Conservation (phyloP, 2,113 vertebrate genomes). For the Butorides virescens region DNA sequence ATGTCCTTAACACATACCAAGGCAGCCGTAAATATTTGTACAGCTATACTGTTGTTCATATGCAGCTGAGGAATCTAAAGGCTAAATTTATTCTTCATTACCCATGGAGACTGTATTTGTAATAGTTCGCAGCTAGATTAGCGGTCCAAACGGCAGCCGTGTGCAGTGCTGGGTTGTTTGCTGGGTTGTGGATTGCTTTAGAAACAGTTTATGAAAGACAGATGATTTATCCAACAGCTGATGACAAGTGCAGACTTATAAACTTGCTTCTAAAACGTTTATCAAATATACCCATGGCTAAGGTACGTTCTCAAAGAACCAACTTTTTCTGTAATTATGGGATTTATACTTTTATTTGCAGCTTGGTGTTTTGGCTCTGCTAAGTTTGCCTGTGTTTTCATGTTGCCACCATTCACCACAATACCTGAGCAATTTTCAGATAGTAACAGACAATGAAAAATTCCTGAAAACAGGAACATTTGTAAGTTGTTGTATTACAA, state of each 20-base stretch:
- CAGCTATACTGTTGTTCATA: background rate
- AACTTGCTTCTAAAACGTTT: background rate
- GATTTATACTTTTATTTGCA: background rate
- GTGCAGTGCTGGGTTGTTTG: background rate
- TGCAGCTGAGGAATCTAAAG: background rate
- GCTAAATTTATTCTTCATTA: conserved; percentile 13
- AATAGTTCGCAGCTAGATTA: background rate
- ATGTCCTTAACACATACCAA: background rate
- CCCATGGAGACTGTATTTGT: background rate
- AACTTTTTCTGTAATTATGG: background rate
- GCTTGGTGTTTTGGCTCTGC: background rate
- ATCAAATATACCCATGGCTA: background rate
- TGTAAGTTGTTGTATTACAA: background rate
- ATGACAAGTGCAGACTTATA: background rate
- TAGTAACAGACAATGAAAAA: background rate
- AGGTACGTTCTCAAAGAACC: background rate
- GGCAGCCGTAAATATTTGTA: conserved; percentile 32
- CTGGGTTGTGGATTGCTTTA: background rate
- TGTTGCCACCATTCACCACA: background rate
- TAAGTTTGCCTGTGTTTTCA: background rate
- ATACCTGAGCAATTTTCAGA: background rate
- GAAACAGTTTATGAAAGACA: background rate
- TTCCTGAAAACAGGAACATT: background rate
- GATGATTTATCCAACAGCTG: background rate
- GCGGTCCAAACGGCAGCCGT: background rate